A percentile compares a stretch with the other conserved stretches of the same genome.
Evolutionary conservation across 2,797 vertebrate species (phyloP).

Genomic region (Notolabrus celidotus): DNA sequence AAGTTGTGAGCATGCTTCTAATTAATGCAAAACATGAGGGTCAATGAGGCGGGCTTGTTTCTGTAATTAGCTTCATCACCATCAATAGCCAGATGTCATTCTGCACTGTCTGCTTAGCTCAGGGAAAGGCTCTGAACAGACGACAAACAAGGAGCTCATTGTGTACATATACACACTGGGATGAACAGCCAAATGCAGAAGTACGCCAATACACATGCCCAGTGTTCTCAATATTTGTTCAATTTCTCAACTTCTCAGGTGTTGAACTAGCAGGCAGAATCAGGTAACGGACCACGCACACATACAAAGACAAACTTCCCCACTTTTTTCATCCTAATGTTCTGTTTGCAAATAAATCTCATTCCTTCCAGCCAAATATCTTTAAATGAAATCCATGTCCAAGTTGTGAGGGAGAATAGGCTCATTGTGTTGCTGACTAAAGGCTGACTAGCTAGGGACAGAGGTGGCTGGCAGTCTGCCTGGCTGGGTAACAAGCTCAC

Average conservation of each 20-base stretch:
- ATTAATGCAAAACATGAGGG: conserved; percentile 50
- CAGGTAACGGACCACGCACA: background rate
- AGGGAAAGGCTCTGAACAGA: conserved; percentile 17
- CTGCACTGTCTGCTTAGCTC: conserved; percentile 19
- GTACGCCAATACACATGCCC: background rate
- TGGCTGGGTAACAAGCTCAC: conserved; percentile 62
- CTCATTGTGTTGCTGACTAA: conserved; percentile 68
- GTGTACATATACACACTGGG: conserved; percentile 15
- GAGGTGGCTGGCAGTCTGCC: conserved; percentile 71
- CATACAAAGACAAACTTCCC: background rate
- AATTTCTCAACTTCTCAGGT: conserved; percentile 5
- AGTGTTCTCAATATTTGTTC: conserved; percentile 20
- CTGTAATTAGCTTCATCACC: conserved; percentile 48
- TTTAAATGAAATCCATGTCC: conserved; percentile 50
- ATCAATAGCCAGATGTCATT: conserved; percentile 32
- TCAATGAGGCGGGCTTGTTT: conserved; percentile 44
- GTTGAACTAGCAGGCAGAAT: background rate
- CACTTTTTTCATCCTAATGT: conserved; percentile 28
- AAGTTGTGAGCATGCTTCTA: conserved; percentile 47
- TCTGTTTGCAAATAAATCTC: conserved; percentile 31
- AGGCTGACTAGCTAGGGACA: conserved; percentile 41
- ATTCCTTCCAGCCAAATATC: conserved; percentile 22
- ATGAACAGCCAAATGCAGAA: conserved; percentile 14
- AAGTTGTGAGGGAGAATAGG: conserved; percentile 59
- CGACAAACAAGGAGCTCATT: conserved; percentile 7